Conservation (phyloP, 1,140 invertebrate species). For the Plodia interpunctella region DNA sequence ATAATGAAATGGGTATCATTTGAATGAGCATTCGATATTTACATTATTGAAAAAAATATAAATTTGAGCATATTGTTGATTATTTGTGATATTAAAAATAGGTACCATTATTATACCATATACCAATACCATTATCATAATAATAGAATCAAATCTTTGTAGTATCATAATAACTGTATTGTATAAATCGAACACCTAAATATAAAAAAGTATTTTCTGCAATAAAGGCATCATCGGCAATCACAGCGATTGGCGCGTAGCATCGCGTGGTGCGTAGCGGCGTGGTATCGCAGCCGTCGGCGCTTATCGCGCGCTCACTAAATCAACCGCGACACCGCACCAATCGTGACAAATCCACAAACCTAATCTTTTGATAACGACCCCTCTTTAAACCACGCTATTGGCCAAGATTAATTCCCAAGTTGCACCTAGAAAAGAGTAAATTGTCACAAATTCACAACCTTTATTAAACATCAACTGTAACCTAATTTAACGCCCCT, state of each 20-base stretch:
- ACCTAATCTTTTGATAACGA: conserved; percentile 61
- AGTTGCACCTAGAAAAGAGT: not conserved
- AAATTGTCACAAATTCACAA: conserved; percentile 2
- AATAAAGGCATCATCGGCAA: not conserved
- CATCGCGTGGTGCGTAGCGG: conserved; percentile 11
- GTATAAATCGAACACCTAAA: too few species aligned
- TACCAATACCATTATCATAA: too few species aligned
- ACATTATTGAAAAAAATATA: too few species aligned
- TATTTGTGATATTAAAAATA: too few species aligned
- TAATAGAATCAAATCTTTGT: too few species aligned
- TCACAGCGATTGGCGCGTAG: not conserved
- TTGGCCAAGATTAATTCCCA: not conserved
- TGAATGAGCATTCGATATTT: too few species aligned
- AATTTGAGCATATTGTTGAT: too few species aligned
- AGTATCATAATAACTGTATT: too few species aligned
- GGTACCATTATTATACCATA: too few species aligned
- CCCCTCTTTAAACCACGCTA: conserved; percentile 20
- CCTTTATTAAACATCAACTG: too few species aligned
- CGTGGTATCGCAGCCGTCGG: conserved; percentile 16
- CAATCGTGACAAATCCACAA: conserved; percentile 67
- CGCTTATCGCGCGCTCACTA: conserved; percentile 48
- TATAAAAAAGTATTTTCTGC: not conserved
- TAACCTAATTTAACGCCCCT: conserved; percentile 13
- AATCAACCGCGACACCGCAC: conserved; percentile 60
- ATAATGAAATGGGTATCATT: not conserved